A percentile compares a stretch with the other conserved stretches of the same genome.
phyloP scores from a whole-genome alignment of 2,888 invertebrate species.

The Dolomedes plantarius region DNA sequence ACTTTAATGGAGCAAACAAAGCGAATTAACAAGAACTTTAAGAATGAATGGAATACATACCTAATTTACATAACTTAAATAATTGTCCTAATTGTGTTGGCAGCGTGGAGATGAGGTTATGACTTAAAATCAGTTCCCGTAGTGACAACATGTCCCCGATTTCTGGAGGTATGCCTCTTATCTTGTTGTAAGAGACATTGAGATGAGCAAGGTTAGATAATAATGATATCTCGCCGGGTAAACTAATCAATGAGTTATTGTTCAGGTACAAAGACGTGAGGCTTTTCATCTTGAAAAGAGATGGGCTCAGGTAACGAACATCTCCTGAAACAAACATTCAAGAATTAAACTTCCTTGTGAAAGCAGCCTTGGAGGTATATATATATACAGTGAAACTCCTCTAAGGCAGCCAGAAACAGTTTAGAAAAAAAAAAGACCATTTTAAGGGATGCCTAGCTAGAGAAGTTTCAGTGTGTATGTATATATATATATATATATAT shows the following conservation, averaged over 20 bases:
- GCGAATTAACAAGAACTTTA: too few relatives aligned
- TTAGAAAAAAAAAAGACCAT: constrained; percentile 27
- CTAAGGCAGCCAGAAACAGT: too few relatives aligned
- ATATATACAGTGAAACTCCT: too few relatives aligned
- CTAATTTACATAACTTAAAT: constrained; percentile 95
- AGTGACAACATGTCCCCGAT: constrained; percentile 96
- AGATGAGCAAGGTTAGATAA: constrained; percentile 89
- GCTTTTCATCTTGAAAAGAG: constrained; percentile 92
- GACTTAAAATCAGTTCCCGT: constrained; percentile 94
- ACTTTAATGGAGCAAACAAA: too few relatives aligned
- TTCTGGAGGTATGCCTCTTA: constrained; percentile 95
- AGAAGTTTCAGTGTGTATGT: too few relatives aligned
- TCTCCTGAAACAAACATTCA: constrained; percentile 83
- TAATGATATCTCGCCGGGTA: constrained; percentile 93
- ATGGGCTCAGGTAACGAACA: constrained; percentile 94
- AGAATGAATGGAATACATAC: too few relatives aligned
- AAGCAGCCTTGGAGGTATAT: constrained; percentile 10
- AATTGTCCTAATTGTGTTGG: constrained; percentile 98
- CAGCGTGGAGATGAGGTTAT: constrained; percentile 94
- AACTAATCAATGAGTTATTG: constrained; percentile 93
- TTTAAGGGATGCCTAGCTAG: too few relatives aligned
- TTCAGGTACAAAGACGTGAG: constrained; percentile 96
- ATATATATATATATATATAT: too few relatives aligned
- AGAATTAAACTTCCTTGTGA: too few relatives aligned
- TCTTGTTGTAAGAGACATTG: constrained; percentile 95